phyloP scores from a whole-genome alignment of 2,113 vertebrate genomes.

The Heteronetta atricapilla region DNA sequence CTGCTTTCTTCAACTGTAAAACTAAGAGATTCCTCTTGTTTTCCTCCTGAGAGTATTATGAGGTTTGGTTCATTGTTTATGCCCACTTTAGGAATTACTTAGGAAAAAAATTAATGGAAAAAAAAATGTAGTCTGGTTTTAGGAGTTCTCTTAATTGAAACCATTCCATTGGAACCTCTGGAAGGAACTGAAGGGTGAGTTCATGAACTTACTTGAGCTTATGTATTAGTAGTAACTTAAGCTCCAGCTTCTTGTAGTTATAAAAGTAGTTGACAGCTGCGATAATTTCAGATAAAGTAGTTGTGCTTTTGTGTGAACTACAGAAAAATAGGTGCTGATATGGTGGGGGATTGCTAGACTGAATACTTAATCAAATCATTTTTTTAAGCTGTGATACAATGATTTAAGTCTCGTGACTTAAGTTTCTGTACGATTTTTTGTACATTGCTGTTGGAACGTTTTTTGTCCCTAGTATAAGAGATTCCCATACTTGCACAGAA shows the following conservation, averaged over 20 bases:
- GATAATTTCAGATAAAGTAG: constrained; percentile 21
- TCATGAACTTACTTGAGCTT: constrained; percentile 34
- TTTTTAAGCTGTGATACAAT: background rate
- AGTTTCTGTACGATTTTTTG: background rate
- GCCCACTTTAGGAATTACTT: background rate
- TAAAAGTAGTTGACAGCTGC: constrained; percentile 30
- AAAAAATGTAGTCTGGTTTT: background rate
- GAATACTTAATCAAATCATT: background rate
- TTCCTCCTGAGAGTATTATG: background rate
- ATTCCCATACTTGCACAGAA: background rate
- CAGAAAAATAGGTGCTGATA: constrained; percentile 23
- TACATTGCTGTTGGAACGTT: background rate
- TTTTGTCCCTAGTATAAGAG: background rate
- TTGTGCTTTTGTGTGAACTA: background rate
- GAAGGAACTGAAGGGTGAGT: constrained; percentile 7
- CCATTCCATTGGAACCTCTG: background rate
- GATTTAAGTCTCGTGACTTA: background rate
- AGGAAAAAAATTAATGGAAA: background rate
- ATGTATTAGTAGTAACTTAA: constrained; percentile 29
- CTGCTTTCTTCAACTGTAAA: background rate
- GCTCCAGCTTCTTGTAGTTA: constrained; percentile 16
- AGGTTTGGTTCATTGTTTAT: background rate
- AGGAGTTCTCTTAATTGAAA: constrained; percentile 42
- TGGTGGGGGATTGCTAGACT: background rate
- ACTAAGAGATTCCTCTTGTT: background rate